Evolutionary conservation across 2,113 vertebrate genomes (phyloP).

Genomic region (Oreocharis arfaki): DNA sequence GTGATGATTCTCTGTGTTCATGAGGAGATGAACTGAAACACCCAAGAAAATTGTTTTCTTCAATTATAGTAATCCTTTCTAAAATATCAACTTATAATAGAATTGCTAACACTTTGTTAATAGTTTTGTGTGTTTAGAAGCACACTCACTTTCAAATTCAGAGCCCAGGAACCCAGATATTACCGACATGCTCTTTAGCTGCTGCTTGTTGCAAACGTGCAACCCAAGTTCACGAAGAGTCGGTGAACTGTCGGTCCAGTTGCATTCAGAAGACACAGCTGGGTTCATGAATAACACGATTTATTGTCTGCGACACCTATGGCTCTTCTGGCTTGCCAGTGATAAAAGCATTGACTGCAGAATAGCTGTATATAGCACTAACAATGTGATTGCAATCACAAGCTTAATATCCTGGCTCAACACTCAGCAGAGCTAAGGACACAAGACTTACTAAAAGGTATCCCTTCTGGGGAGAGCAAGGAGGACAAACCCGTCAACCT

Average conservation of each 20-base stretch:
- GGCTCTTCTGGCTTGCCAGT: background rate
- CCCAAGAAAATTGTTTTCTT: background rate
- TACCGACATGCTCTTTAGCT: background rate
- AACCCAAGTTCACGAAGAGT: background rate
- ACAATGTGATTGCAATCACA: background rate
- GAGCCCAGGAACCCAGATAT: background rate
- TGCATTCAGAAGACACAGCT: background rate
- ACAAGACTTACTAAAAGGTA: background rate
- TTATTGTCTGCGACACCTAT: background rate
- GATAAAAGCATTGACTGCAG: background rate
- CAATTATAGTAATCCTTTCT: background rate
- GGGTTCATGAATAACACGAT: background rate
- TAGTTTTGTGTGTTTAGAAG: background rate
- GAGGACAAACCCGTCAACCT: background rate
- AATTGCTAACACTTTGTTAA: background rate
- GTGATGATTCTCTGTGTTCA: background rate
- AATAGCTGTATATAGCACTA: background rate
- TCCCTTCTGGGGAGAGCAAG: background rate
- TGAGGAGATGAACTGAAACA: background rate
- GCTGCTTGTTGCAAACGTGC: background rate
- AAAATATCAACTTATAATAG: background rate
- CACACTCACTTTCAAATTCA: background rate
- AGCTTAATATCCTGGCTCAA: background rate
- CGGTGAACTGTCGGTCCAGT: too few species aligned
- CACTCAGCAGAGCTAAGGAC: background rate